phyloP scores from a whole-genome alignment of 2,797 vertebrate genomes.

The Fringilla coelebs region DNA sequence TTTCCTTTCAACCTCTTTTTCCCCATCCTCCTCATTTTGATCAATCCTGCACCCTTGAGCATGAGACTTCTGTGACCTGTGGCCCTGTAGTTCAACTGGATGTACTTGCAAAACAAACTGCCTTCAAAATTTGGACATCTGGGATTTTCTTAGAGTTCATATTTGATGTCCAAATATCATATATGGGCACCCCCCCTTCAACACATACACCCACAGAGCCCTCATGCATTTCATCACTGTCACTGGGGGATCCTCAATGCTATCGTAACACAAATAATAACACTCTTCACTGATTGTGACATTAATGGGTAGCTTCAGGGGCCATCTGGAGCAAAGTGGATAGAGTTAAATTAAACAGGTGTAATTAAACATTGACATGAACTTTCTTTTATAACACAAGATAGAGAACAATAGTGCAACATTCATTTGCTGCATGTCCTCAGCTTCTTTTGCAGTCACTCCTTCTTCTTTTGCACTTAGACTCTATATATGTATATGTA shows the following conservation, averaged over 20 bases:
- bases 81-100: not conserved
- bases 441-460: not conserved
- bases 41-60: not conserved
- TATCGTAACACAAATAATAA: not conserved
- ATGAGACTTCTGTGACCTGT: not conserved
- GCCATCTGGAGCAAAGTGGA: not conserved
- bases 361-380: not conserved
- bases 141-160: not conserved
- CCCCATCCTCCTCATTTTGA: fast-evolving
- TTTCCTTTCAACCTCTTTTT: not conserved
- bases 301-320: not conserved
- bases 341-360: not conserved
- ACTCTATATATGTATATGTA: too few species aligned
- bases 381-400: not conserved
- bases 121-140: not conserved
- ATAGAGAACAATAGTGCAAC: not conserved
- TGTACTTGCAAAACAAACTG: not conserved
- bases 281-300: not conserved
- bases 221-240: not conserved
- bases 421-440: not conserved
- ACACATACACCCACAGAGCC: fast-evolving
- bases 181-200: fast-evolving
- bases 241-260: not conserved
- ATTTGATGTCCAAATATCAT: not conserved
- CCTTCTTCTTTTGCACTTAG: not conserved